Percentiles rank a stretch among this genome's conserved stretches.
Evolutionary conservation across 2,797 vertebrate genomes (phyloP).

Genomic region (Clarias pachynema): DNA sequence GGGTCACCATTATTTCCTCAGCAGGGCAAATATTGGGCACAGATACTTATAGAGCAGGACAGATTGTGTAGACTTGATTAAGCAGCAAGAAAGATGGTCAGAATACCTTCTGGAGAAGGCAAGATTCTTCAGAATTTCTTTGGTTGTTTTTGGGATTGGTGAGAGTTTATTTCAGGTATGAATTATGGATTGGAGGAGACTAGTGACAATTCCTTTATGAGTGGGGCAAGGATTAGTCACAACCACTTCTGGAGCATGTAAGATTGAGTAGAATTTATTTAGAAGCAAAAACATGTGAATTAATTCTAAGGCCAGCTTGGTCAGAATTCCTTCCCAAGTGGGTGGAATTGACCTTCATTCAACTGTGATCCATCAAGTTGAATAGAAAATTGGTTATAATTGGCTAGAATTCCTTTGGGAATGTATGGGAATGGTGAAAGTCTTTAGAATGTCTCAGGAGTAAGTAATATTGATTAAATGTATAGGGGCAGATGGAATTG

Average conservation of each 20-base stretch:
- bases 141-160: neutral
- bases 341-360: neutral
- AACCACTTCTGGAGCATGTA: too few species aligned
- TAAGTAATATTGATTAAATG: neutral
- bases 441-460: neutral
- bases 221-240: neutral
- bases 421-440: neutral
- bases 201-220: neutral
- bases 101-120: too few species aligned
- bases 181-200: neutral
- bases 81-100: too few species aligned
- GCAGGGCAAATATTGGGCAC: too few species aligned
- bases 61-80: too few species aligned
- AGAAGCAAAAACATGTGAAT: too few species aligned
- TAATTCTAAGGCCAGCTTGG: neutral
- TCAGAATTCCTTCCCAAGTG: neutral
- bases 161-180: neutral
- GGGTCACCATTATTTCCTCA: too few species aligned
- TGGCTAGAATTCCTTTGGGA: neutral
- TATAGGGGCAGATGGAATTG: too few species aligned
- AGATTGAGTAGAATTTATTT: neutral
- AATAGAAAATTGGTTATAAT: neutral
- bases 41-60: too few species aligned
- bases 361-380: neutral
- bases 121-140: neutral